A percentile compares a stretch with the other conserved stretches of the same genome.
Evolutionary conservation across 2,888 invertebrate species (phyloP).

Genomic region (Serrognathus titanus): DNA sequence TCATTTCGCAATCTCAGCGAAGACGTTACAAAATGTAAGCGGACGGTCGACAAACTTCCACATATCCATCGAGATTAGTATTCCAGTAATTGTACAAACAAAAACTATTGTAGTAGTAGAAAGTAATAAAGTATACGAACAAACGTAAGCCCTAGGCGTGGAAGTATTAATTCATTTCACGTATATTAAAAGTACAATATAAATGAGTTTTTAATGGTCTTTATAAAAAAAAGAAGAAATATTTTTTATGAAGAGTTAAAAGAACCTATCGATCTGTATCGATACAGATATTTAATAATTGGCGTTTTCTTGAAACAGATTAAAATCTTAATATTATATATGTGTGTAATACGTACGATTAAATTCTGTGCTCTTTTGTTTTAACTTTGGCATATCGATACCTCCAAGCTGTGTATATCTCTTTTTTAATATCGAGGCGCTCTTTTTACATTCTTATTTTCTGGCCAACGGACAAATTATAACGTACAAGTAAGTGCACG

Average conservation of each 20-base stretch:
- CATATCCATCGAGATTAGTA: not conserved
- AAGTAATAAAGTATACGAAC: not conserved
- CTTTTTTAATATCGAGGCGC: not conserved
- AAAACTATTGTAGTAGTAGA: not conserved
- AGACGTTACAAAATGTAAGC: too few relatives aligned
- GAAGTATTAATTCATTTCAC: not conserved
- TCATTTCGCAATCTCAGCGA: too few relatives aligned
- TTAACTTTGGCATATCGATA: slow-evolving; percentile 1
- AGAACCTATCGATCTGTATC: slow-evolving; percentile 1
- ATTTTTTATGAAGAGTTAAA: slow-evolving; percentile 1
- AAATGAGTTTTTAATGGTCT: not conserved
- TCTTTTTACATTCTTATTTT: not conserved
- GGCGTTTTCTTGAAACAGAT: slow-evolving; percentile 9
- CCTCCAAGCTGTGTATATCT: not conserved
- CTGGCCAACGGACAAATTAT: too few relatives aligned
- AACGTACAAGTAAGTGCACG: too few relatives aligned
- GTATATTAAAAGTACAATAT: not conserved
- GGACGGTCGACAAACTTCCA: too few relatives aligned
- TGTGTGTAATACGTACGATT: slow-evolving; percentile 5
- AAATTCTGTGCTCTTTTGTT: not conserved
- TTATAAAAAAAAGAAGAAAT: not conserved
- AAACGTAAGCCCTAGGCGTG: not conserved
- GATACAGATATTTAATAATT: slow-evolving; percentile 7
- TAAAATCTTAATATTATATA: slow-evolving; percentile 10
- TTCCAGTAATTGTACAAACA: not conserved